Evolutionary conservation across 2,113 vertebrate species (phyloP), one percentile per base, ranked within the genome.

Genomic region (Cyprinodon variegatus): DNA sequence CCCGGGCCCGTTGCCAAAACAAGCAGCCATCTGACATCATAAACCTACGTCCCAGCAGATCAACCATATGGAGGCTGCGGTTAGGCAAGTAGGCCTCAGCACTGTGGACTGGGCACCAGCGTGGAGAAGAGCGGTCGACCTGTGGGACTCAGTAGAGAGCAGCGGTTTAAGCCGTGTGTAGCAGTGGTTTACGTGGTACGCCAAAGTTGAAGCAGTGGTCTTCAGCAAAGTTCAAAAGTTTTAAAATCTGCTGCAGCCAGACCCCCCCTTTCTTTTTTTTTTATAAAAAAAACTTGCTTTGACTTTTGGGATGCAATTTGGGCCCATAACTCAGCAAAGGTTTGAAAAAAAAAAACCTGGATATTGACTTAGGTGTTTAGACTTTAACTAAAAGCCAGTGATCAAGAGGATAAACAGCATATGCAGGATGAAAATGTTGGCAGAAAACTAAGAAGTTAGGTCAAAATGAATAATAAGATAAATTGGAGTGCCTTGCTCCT

Each of bases 11-110:
- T 45, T 77, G 92, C 94, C 94, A 93, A 94, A 78, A 89, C 87
- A 94, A 95, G 92, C 91, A 94, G 82, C 62, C 68, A 78, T 90
- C 91, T 95, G 94, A 95, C 94, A 94, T 95, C 93, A 93, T 94
- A 90, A 94, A 94, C 89, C 93, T 93, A 92, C 88, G 86, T 91
- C 92, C 93, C 92, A 86, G 87, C 86, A 92, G 93, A 91, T 91
- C 86, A 41, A 89, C 84, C 91, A 83, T 87, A 89, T 85, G 88
- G 88, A 88, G 86, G 81, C 87, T 88, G 91, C 71, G 90, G 92
- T 91, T 87, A 84, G 83, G 82, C 78, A 48, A 84, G 83, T 80
- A 76, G 84, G 86, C 89, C 86, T 90, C 82, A 76, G 81, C 64
- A 20, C 70, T 1, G 68, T 71, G 65, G 72, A 83, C 82, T 78